phyloP scores from a whole-genome alignment of 2,888 invertebrate species.

The Ectemnius continuus region DNA sequence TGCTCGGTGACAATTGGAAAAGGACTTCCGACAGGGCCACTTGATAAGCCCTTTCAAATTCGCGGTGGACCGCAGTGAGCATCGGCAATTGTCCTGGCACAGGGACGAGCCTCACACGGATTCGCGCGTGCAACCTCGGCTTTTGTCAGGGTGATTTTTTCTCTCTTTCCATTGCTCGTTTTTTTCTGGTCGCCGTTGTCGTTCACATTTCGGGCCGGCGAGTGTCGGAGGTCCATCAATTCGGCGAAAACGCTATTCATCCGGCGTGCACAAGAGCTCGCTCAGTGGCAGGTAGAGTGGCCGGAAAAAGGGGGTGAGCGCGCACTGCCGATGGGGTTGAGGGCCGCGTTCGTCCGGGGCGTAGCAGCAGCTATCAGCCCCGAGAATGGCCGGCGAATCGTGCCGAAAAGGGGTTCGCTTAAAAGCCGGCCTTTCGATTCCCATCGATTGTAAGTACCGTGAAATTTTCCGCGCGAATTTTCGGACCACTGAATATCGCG shows the following conservation, averaged over 20 bases:
- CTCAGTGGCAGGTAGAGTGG: conserved; percentile 35
- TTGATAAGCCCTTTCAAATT: too few species aligned
- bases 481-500: conserved; percentile 46
- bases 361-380: conserved; percentile 23
- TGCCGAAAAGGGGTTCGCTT: conserved; percentile 47
- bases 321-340: conserved; percentile 22
- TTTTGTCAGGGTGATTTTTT: conserved; percentile 13
- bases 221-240: conserved; percentile 56
- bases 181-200: conserved; percentile 20
- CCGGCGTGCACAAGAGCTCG: conserved; percentile 45
- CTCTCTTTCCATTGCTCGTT: not conserved
- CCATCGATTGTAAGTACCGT: conserved; percentile 51
- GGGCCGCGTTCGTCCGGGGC: conserved; percentile 25
- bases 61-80: too few species aligned
- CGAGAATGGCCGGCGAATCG: conserved; percentile 23
- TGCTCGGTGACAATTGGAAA: too few species aligned
- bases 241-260: conserved; percentile 55
- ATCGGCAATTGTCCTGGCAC: too few species aligned
- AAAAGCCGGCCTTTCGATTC: conserved; percentile 51
- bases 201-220: conserved; percentile 42
- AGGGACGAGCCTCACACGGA: too few species aligned
- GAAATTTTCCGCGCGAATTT: conserved; percentile 49
- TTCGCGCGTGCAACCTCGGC: not conserved
- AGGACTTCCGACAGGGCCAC: too few species aligned
- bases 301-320: conserved; percentile 34